Conservation (phyloP, 2,888 invertebrate species). For the Nomada ruficornis region DNA sequence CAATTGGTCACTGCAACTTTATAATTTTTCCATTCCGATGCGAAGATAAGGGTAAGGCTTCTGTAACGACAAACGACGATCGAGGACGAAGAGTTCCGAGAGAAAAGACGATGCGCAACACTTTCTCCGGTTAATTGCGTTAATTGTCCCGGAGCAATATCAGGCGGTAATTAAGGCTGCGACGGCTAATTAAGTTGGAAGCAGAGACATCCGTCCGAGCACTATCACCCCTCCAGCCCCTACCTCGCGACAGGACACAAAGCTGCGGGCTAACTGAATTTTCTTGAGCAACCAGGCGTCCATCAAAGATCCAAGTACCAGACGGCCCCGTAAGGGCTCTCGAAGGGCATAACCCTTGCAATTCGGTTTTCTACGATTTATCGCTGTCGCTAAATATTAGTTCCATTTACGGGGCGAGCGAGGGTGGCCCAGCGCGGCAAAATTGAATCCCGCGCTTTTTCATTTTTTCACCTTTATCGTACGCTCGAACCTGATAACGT, state of each 20-base stretch:
- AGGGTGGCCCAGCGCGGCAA: background rate
- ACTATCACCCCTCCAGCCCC: constrained; percentile 67
- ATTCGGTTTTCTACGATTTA: constrained; percentile 36
- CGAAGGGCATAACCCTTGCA: constrained; percentile 62
- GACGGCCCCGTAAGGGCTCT: constrained; percentile 64
- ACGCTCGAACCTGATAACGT: no score
- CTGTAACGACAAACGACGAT: constrained; percentile 28
- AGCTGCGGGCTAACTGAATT: constrained; percentile 84
- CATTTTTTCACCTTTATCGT: no score
- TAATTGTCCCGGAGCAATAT: constrained; percentile 79
- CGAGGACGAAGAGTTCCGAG: constrained; percentile 42
- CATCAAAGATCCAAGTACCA: constrained; percentile 81
- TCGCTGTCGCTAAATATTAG: background rate
- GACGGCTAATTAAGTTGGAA: constrained; percentile 73
- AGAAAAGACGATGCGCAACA: constrained; percentile 68
- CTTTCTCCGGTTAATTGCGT: constrained; percentile 76
- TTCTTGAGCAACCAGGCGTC: constrained; percentile 83
- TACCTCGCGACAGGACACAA: constrained; percentile 80
- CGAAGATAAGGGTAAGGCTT: background rate
- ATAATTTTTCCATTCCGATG: constrained; percentile 16
- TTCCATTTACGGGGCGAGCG: background rate
- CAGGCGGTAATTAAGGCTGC: constrained; percentile 79
- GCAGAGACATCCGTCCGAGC: constrained; percentile 75
- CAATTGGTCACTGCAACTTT: constrained; percentile 1
- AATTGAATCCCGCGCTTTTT: no score